Base-by-base conservation (phyloP, 1,140 invertebrate species). In the Lucilia cuprina region DNA sequence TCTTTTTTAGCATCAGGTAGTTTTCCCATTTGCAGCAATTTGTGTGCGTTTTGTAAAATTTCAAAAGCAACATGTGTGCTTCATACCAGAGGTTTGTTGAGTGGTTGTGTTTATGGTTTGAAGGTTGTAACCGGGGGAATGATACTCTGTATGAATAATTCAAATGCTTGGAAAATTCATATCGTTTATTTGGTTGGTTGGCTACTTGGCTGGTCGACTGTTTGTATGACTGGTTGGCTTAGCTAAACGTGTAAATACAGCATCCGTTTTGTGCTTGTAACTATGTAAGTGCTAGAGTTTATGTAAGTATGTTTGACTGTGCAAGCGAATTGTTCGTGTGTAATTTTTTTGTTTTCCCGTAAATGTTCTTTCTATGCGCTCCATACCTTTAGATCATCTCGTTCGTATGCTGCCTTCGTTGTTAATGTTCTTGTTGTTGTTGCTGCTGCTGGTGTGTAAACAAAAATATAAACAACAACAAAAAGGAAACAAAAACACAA, bases 1-100 rank as follows among this genome's bases (percentile, higher is more conserved):
- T n/a, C n/a, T n/a, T n/a, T n/a, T 70, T 78, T 80, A 80, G 77
- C 77, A 80, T 80, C 77, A 80, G 77, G 77, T 80, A 80, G 77
- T 21, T 78, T 41, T 47, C 35, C 34, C 75, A 78, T n/a, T 13
- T 34, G 82, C 85, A 84, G 85, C 82, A 86, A 49, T 83, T 82
- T 86, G 85, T 83, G 84, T 84, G 25, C 25, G 86, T 75, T 41
- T 41, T 41, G 41, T 41, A 8, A 8, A 2, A 41, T 41, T 2
- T 41, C 83, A 82, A 83, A 82, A 84, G 35, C 83, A 83, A 77
- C 84, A 75, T 82, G 35, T 49, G 78, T 60, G 70, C 49, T 82
- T 84, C 13, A 86, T 85, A 86, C 84, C 87, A 88, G 21, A 88
- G 21, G 10, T 70, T 65, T 9, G 82, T 74, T 83, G 17, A 74